Percentiles rank a stretch among this genome's conserved stretches.
Conservation (phyloP, 2,888 invertebrate species). For the Carpatolechia fugitivella region DNA sequence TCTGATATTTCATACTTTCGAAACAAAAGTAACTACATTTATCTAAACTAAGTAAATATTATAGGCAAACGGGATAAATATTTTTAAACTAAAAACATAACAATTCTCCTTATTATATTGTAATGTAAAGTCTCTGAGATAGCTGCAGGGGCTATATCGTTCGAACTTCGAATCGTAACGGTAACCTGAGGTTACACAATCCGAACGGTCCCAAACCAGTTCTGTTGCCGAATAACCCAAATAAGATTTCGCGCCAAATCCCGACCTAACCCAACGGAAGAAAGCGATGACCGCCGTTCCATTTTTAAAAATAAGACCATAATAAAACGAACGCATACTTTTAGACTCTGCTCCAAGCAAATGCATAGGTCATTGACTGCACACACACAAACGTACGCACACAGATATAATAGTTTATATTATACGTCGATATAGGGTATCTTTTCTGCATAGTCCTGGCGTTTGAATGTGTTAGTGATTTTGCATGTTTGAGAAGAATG, state of each 20-base stretch:
- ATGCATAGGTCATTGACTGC: conserved; percentile 75
- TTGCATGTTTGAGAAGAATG: conserved; percentile 78
- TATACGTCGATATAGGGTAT: conserved; percentile 33
- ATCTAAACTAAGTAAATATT: no score
- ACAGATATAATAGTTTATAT: conserved; percentile 31
- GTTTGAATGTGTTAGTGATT: conserved; percentile 62
- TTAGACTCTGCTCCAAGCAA: conserved; percentile 77
- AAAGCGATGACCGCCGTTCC: conserved; percentile 63
- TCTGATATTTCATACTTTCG: no score
- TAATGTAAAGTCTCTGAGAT: no score
- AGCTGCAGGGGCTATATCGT: conserved; percentile 14
- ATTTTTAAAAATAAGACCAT: conserved; percentile 78
- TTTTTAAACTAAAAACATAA: not conserved
- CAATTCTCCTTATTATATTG: no score
- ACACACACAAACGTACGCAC: conserved; percentile 53
- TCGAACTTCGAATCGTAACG: conserved; percentile 22
- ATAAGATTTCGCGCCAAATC: conserved; percentile 40
- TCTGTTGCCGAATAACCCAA: conserved; percentile 37
- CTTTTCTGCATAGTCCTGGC: conserved; percentile 45
- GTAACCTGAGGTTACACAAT: conserved; percentile 29
- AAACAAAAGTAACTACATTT: no score
- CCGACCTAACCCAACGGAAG: conserved; percentile 74
- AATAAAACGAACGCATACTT: conserved; percentile 79
- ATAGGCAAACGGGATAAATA: no score
- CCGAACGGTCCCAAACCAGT: conserved; percentile 22